A percentile compares a stretch with the other conserved stretches of the same genome.
phyloP scores from a whole-genome alignment of 64 coral and sea anemone genomes.

The Dendronephthya gigantea region DNA sequence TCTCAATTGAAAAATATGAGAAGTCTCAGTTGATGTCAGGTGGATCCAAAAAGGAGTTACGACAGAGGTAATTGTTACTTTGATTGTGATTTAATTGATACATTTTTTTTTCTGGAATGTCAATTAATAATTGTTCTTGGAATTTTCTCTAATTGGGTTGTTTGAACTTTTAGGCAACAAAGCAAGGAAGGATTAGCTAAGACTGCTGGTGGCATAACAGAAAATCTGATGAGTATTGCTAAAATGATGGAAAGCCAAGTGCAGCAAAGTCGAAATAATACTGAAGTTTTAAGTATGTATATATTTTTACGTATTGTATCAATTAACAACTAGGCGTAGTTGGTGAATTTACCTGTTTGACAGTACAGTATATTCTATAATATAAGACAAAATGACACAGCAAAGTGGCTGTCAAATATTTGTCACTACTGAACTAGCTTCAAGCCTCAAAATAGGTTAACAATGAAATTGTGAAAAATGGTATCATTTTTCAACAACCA shows the following conservation, averaged over 20 bases:
- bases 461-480: too few relatives aligned
- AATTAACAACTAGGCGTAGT: too few relatives aligned
- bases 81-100: neutral
- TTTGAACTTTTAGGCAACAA: constrained; percentile 45
- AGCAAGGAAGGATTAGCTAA: constrained; percentile 84
- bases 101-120: neutral
- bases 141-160: neutral
- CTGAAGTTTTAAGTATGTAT: constrained; percentile 51
- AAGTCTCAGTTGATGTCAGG: neutral
- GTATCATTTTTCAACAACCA: too few relatives aligned
- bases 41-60: neutral
- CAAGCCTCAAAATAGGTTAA: too few relatives aligned
- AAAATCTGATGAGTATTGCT: constrained; percentile 78
- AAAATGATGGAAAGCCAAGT: constrained; percentile 76
- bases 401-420: too few relatives aligned
- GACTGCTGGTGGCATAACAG: constrained; percentile 86
- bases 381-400: too few relatives aligned
- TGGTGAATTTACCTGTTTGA: too few relatives aligned
- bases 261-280: constrained; percentile 48
- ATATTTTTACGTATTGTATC: neutral
- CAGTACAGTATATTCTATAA: too few relatives aligned
- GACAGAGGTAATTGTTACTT: neutral
- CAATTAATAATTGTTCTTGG: neutral
- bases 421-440: too few relatives aligned
- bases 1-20: constrained; percentile 7